phyloP scores from a whole-genome alignment of 2,113 vertebrate species.

The Bujurquina vittata region DNA sequence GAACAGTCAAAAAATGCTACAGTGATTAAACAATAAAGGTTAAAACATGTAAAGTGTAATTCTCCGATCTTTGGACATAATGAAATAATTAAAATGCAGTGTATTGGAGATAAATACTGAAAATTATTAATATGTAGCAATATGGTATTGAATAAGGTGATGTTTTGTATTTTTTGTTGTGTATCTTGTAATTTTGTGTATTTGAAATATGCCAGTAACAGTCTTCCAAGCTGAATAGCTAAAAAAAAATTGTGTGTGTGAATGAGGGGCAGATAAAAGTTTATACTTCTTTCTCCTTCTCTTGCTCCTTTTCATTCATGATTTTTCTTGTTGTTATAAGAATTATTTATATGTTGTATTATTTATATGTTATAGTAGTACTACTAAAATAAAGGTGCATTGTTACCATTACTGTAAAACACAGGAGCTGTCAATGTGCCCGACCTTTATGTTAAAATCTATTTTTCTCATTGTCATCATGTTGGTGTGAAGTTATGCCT shows the following conservation, averaged over 20 bases:
- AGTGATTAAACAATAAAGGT: neutral
- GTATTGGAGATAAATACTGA: neutral
- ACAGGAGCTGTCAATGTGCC: neutral
- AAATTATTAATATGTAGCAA: no score
- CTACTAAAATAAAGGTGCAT: neutral
- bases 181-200: no score
- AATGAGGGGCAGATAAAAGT: no score
- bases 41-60: neutral
- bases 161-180: no score
- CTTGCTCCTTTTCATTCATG: no score
- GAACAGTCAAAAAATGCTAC: neutral
- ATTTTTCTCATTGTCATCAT: slow-evolving; percentile 13
- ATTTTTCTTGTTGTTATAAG: no score
- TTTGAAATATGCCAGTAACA: no score
- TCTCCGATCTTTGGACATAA: neutral
- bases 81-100: neutral
- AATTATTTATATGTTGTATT: no score
- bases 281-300: no score
- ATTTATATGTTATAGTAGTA: neutral
- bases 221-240: no score
- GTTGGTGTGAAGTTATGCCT: slow-evolving; percentile 57
- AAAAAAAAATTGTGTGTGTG: no score
- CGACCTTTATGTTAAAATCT: neutral
- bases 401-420: neutral
- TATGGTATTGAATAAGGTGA: no score